Conservation (phyloP, 2,797 vertebrate genomes). For the Phataginus tricuspis region DNA sequence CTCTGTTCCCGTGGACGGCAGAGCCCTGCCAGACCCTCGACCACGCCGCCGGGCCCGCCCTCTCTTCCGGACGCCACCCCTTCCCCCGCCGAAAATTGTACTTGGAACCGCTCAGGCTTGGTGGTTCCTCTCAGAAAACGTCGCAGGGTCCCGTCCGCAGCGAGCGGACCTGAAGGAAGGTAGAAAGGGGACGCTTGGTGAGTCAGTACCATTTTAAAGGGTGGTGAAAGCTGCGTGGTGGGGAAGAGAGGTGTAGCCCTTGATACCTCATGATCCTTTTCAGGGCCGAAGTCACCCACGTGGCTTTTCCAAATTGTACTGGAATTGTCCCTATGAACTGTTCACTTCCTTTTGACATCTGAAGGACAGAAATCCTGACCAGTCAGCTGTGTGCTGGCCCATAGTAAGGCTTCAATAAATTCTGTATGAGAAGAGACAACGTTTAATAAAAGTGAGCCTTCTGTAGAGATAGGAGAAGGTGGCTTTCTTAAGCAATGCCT, state of each 20-base stretch:
- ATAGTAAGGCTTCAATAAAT: not conserved
- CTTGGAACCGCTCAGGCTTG: not conserved
- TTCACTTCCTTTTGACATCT: not conserved
- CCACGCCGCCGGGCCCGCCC: not conserved
- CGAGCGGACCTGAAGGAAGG: not conserved
- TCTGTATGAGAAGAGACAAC: not conserved
- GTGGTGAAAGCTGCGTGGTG: no score
- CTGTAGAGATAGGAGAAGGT: not conserved
- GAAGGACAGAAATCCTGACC: not conserved
- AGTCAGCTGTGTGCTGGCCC: not conserved
- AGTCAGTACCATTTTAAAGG: not conserved
- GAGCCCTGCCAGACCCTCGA: not conserved
- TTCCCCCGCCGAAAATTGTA: not conserved
- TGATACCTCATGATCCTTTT: not conserved
- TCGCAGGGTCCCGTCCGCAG: not conserved
- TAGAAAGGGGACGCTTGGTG: rapidly evolving
- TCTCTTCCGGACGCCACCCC: not conserved
- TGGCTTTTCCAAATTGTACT: not conserved
- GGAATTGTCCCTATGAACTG: not conserved
- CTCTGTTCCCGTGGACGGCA: not conserved
- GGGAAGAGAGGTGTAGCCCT: no score
- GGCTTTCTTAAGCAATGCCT: not conserved
- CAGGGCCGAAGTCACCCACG: no score
- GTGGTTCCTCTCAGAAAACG: not conserved
- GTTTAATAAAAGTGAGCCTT: not conserved